Percentiles rank a stretch among this genome's conserved stretches.
phyloP scores from a whole-genome alignment of 2,113 vertebrate species.

The Callithrix jacchus region DNA sequence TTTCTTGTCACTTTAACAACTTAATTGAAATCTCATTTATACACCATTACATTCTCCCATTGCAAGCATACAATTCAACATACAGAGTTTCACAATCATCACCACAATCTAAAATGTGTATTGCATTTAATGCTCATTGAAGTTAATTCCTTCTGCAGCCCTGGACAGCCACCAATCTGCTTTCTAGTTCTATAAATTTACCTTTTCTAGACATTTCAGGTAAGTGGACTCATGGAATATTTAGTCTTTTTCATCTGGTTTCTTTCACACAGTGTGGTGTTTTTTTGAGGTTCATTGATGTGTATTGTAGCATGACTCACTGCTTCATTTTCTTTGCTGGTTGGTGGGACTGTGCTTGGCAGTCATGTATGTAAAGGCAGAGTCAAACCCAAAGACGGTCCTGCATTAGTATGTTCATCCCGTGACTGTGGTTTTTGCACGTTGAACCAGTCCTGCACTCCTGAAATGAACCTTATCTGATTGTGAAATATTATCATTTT shows the following conservation, averaged over 20 bases:
- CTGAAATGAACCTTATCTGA: background rate
- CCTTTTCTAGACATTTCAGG: background rate
- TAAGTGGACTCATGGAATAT: background rate
- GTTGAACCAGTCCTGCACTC: background rate
- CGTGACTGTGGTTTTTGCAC: no score
- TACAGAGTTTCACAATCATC: background rate
- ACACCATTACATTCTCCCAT: background rate
- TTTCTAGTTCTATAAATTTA: background rate
- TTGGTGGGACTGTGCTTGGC: background rate
- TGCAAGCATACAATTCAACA: background rate
- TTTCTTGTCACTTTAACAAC: background rate
- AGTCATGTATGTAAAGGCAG: background rate
- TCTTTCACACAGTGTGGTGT: background rate
- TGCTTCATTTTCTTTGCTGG: background rate
- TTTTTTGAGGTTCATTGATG: background rate
- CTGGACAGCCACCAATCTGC: background rate
- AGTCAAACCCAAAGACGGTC: background rate
- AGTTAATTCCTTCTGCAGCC: no score
- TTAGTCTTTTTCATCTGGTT: background rate
- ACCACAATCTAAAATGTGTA: background rate
- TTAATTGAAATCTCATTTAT: background rate
- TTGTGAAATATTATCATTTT: background rate
- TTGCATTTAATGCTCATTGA: background rate
- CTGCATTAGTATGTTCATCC: background rate
- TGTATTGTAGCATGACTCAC: background rate